Evolutionary conservation across 2,888 invertebrate species (phyloP).

Genomic region (Selenia dentaria): DNA sequence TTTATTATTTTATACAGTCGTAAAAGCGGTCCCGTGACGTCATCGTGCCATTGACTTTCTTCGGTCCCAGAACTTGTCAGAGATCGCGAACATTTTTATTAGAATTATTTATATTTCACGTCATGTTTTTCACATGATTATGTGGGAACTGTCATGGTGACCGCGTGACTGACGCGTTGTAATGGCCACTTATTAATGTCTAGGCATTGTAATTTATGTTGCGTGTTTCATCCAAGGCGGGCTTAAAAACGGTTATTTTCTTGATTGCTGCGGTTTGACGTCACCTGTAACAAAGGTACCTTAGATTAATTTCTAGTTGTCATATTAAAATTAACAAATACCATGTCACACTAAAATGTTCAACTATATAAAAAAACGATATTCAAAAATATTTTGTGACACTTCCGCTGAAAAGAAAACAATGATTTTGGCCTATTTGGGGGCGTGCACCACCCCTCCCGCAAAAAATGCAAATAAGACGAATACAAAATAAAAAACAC

Average conservation of each 20-base stretch:
- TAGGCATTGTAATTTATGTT: slow-evolving; percentile 47
- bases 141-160: slow-evolving; percentile 25
- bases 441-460: no score
- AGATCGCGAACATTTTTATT: slow-evolving; percentile 67
- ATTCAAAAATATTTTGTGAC: no score
- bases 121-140: slow-evolving; percentile 42
- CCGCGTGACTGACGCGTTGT: slow-evolving; percentile 40
- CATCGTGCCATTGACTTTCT: slow-evolving; percentile 70
- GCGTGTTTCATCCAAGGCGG: slow-evolving; percentile 37
- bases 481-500: no score
- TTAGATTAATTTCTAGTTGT: slow-evolving; percentile 26
- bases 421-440: no score
- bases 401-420: no score
- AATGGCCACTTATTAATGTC: slow-evolving; percentile 43
- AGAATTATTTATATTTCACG: slow-evolving; percentile 39
- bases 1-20: slow-evolving; percentile 59
- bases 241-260: slow-evolving; percentile 48
- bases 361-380: no score
- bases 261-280: slow-evolving; percentile 45
- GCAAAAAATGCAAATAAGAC: no score
- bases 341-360: no score
- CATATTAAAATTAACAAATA: no score
- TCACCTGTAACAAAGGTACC: slow-evolving; percentile 63
- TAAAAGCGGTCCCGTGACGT: slow-evolving; percentile 53
- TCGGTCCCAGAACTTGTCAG: slow-evolving; percentile 72